Evolutionary conservation across 1,140 invertebrate species (phyloP).

Genomic region (Augochlora pura): DNA sequence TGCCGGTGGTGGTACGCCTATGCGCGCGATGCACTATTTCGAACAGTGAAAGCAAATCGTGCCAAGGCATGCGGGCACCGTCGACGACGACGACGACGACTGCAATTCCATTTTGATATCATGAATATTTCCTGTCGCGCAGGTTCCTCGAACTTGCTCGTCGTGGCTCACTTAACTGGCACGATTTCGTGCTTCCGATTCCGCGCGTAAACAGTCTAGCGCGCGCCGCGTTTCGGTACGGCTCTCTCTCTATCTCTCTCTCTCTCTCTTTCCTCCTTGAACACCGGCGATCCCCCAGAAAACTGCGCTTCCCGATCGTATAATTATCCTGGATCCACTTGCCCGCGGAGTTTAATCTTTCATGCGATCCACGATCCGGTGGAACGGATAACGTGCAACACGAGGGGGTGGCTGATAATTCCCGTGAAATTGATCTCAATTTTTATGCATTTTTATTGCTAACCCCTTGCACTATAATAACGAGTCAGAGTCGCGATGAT

Average conservation of each 20-base stretch:
- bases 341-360: too few species aligned
- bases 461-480: too few species aligned
- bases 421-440: too few species aligned
- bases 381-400: too few species aligned
- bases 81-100: too few species aligned
- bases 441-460: too few species aligned
- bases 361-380: too few species aligned
- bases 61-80: conserved; percentile 65
- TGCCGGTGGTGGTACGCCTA: conserved; percentile 13
- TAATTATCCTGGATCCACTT: conserved; percentile 21
- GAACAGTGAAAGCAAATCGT: conserved; percentile 60
- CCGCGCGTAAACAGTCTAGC: conserved; percentile 37
- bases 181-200: conserved; percentile 70
- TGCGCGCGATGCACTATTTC: conserved; percentile 46
- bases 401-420: too few species aligned
- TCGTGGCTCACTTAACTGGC: conserved; percentile 64
- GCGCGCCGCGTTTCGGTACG: too few species aligned
- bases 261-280: conserved; percentile 36
- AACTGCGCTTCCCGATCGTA: conserved; percentile 13
- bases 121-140: conserved; percentile 74
- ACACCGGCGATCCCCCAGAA: background rate
- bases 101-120: conserved; percentile 77
- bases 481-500: too few species aligned
- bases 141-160: conserved; percentile 70
- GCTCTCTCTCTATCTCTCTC: too few species aligned